Evolutionary conservation across 2,113 vertebrate genomes (phyloP).

Genomic region (Orientallactaga bullata): DNA sequence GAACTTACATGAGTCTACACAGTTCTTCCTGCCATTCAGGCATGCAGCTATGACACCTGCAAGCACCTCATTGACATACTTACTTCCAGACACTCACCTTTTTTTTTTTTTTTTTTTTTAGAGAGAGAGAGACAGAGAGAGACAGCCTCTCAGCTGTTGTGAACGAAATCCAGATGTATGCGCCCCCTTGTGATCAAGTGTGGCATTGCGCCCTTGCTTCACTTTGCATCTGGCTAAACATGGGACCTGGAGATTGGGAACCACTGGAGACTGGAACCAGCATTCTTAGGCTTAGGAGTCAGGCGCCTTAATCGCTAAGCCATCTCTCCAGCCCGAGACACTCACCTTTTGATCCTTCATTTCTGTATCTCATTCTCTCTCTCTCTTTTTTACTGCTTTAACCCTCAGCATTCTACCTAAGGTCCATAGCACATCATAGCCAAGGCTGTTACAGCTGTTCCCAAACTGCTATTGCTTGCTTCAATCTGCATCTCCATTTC

Average conservation of each 20-base stretch:
- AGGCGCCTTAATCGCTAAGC: too few relatives aligned
- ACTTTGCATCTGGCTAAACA: too few relatives aligned
- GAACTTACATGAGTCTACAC: background rate
- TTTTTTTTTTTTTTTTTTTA: background rate
- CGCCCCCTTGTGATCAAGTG: too few relatives aligned
- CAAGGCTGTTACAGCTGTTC: background rate
- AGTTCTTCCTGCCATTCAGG: background rate
- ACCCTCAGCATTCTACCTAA: background rate
- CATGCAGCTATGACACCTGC: rapidly evolving
- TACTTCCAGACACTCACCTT: background rate
- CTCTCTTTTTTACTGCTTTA: background rate
- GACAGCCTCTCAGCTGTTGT: too few relatives aligned
- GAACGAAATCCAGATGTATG: too few relatives aligned
- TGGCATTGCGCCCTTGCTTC: too few relatives aligned
- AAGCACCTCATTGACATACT: background rate
- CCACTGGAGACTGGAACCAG: too few relatives aligned
- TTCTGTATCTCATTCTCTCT: background rate
- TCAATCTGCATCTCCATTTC: background rate
- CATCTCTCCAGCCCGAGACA: too few relatives aligned
- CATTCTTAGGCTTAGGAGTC: too few relatives aligned
- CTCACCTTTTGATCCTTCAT: background rate
- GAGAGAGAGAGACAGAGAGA: too few relatives aligned
- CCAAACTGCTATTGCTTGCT: background rate
- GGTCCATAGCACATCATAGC: background rate
- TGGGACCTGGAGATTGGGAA: too few relatives aligned